Conservation (phyloP, 2,888 invertebrate species). For the Archaeoteleia sp. region DNA sequence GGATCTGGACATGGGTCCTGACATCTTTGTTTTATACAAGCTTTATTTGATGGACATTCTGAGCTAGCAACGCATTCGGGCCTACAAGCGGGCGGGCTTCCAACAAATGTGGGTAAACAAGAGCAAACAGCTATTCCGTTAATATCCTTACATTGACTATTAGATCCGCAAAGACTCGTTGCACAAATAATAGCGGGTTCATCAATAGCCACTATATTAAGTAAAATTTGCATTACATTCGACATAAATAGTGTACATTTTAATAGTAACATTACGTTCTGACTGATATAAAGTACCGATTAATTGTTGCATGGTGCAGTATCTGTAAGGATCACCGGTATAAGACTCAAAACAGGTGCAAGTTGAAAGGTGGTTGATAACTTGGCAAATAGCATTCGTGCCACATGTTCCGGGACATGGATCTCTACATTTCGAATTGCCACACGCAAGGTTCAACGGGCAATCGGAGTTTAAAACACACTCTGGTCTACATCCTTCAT, state of each 20-base stretch:
- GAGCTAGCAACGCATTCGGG: conserved; percentile 90
- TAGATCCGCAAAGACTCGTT: conserved; percentile 88
- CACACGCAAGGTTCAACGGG: conserved; percentile 77
- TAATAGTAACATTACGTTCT: not conserved
- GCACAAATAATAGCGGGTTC: conserved; percentile 77
- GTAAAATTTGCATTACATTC: too few relatives aligned
- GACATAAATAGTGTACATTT: too few relatives aligned
- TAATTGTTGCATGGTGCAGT: not conserved
- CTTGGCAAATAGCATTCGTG: conserved; percentile 72
- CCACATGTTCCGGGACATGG: conserved; percentile 79
- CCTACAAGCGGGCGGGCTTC: conserved; percentile 83
- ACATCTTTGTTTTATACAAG: conserved; percentile 88
- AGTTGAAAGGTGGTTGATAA: conserved; percentile 65
- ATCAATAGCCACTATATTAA: not conserved
- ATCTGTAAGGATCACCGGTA: conserved; percentile 72
- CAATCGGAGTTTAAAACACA: conserved; percentile 78
- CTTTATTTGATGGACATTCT: conserved; percentile 84
- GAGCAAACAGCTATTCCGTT: conserved; percentile 83
- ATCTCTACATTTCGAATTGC: conserved; percentile 77
- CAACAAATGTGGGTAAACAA: conserved; percentile 82
- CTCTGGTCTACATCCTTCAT: conserved; percentile 79
- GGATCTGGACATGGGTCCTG: conserved; percentile 87
- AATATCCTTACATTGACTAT: conserved; percentile 84
- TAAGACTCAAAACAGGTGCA: conserved; percentile 75
- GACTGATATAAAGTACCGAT: not conserved